Base-by-base conservation (phyloP, 2,113 vertebrate species). In the Amia ocellicauda region DNA sequence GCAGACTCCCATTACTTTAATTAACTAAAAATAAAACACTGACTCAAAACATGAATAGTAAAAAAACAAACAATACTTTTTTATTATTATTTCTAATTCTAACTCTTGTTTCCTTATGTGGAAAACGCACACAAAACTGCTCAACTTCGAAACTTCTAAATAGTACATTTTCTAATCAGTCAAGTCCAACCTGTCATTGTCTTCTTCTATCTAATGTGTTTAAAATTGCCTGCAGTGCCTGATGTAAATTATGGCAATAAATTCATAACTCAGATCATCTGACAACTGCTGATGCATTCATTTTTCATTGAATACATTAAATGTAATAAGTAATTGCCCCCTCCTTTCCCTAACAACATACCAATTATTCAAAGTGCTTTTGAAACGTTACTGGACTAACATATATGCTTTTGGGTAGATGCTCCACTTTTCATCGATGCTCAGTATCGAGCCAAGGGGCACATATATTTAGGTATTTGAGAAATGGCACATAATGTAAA, bases 301-400 rank as follows among this genome's bases (percentile, higher is more conserved):
- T 78, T 74, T 80, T 73, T 27, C 60, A 63, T 67, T 67, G 67
- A 76, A 79, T 70, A 68, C 19, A 72, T 68, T 74, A 69, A 80
- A 72, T n/a, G 63, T 51, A 49, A 24, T 29, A 74, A 80, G 76
- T 77, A 72, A 55, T 55, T 55, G 28, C 24, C 16, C 7, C 20
- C 24, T 22, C 7, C 20, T 69, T 83, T 81, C 78, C 73, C 72
- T 65, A 45, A 58, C 14, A 45, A 58, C 14, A 69, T 68, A 36
- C 58, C 36, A 80, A 77, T 77, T 78, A 77, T 40, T 78, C 73
- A 58, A 76, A 19, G 74, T 41, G 42, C 50, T 71, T 50, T 64
- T 82, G 63, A 74, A 55, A 20, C 60, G 75, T 13, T 72, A 2
- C 57, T 55, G 27, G 24, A 55, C 22, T 66, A 58, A 41, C 58